These are phyloP conservation scores for Gadus chalcogrammus DNA, from an alignment of 2,113 vertebrate species.

Conservation along the genomic window DNA sequence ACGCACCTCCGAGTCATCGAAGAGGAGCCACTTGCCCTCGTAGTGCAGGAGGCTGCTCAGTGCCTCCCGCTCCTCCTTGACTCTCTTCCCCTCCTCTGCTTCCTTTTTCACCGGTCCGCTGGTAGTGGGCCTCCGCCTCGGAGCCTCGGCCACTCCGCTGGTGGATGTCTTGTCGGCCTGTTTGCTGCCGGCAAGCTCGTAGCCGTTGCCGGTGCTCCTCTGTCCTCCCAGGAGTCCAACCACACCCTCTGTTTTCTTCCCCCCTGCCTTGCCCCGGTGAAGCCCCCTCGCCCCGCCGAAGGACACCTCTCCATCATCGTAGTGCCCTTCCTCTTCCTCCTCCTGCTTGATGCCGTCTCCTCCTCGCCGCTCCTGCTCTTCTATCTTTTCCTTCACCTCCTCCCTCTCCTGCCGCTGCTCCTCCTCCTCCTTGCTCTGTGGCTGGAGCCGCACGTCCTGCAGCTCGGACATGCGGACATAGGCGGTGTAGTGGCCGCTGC, in stretches of 20 bases:
- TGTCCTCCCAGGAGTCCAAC: constrained; percentile 91
- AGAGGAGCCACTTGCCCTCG: constrained; percentile 95
- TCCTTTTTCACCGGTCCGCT: constrained; percentile 23
- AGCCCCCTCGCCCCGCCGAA: constrained; percentile 65
- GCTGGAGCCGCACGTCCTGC: constrained; percentile 63
- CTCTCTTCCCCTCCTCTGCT: constrained; percentile 9
- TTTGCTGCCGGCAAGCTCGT: constrained; percentile 74
- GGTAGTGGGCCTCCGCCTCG: constrained; percentile 51
- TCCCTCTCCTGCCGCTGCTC: constrained; percentile 43
- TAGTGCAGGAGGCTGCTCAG: constrained; percentile 78
- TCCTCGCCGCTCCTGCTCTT: constrained; percentile 48
- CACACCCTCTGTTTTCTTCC: constrained; percentile 83
- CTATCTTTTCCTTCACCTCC: constrained; percentile 7
- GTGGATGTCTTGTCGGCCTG: constrained; percentile 70
- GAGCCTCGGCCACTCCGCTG: constrained; percentile 48
- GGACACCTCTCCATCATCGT: constrained; percentile 82
- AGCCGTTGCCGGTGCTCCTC: constrained; percentile 79
- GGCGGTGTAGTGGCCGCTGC: constrained; percentile 96
- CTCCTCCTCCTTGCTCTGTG: constrained; percentile 40
- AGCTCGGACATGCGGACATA: constrained; percentile 86
- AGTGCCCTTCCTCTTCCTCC: constrained; percentile 63
- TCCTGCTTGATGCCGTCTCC: constrained; percentile 9
- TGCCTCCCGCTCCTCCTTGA: constrained; percentile 55
- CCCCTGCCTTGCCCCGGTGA: constrained; percentile 64
- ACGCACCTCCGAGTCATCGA: constrained; percentile 94